Evolutionary conservation across 2,797 vertebrate species (phyloP).

Genomic region (Numenius phaeopus): DNA sequence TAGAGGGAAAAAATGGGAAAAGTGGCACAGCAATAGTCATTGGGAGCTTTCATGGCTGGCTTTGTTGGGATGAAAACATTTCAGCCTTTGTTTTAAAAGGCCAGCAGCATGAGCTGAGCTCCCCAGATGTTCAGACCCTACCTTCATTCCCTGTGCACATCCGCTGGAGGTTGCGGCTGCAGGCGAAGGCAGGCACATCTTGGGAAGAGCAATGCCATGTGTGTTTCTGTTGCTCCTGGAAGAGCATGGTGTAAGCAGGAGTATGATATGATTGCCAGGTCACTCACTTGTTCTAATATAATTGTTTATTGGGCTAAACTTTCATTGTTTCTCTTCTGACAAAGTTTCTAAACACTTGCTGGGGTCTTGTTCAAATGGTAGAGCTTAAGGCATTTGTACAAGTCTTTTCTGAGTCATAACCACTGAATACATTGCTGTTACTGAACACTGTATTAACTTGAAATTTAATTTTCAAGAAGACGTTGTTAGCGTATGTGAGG

Average conservation of each 20-base stretch:
- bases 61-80: not conserved
- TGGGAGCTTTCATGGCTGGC: not conserved
- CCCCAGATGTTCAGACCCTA: not conserved
- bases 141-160: accelerated
- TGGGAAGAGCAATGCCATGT: accelerated
- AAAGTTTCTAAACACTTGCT: not conserved
- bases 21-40: accelerated
- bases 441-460: not conserved
- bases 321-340: not conserved
- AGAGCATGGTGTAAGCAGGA: not conserved
- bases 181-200: not conserved
- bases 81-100: not conserved
- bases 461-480: not conserved
- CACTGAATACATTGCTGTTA: not conserved
- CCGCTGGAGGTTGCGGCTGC: accelerated
- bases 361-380: not conserved
- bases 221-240: not conserved
- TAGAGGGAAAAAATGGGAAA: not conserved
- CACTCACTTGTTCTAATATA: accelerated
- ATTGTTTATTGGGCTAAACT: not conserved
- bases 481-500: not conserved
- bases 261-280: accelerated
- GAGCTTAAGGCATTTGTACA: not conserved
- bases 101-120: not conserved
- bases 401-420: not conserved